Conservation (phyloP, 2,888 invertebrate genomes). For the Eueremaeus valkanovi region DNA sequence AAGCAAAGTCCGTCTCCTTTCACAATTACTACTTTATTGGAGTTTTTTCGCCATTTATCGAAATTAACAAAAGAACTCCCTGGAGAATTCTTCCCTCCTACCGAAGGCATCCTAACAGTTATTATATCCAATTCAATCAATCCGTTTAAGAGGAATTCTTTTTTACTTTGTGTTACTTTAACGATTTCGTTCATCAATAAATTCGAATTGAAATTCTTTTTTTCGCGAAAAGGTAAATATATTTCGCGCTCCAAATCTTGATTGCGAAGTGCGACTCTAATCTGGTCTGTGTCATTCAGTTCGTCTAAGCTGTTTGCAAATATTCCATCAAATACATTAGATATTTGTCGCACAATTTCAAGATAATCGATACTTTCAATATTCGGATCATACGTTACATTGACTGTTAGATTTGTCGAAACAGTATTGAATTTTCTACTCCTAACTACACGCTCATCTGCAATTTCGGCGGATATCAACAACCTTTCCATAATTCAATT, state of each 20-base stretch:
- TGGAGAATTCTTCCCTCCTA: neutral
- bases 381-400: neutral
- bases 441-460: too few species aligned
- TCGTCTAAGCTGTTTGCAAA: neutral
- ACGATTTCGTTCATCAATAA: neutral
- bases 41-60: constrained; percentile 4
- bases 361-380: neutral
- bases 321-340: neutral
- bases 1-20: neutral
- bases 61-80: neutral
- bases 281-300: neutral
- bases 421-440: neutral
- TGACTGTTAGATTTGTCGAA: neutral
- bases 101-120: neutral
- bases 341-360: neutral
- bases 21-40: constrained; percentile 11
- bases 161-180: constrained; percentile 2
- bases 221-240: neutral
- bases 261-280: neutral
- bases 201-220: neutral
- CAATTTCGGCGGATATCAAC: neutral
- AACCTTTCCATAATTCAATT: too few species aligned
- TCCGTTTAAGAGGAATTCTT: constrained; percentile 18
- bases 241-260: neutral
- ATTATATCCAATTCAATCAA: neutral